These are phyloP conservation scores for Stratiomys singularior DNA, from an alignment of 2,888 invertebrate species.

Conservation along the genomic window DNA sequence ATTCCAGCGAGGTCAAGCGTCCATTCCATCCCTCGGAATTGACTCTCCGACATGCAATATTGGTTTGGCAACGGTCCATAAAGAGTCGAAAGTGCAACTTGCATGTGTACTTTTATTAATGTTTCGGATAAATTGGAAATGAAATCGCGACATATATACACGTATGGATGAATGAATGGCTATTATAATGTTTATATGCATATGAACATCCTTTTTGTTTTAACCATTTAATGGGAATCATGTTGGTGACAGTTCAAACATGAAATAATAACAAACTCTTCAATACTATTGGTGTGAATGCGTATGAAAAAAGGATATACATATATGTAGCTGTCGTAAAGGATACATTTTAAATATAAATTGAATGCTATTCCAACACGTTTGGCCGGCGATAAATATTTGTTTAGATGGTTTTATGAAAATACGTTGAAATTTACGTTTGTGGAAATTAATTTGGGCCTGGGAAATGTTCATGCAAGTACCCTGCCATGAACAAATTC, in stretches of 20 bases:
- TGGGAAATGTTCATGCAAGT: too few relatives aligned
- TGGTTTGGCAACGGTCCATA: conserved; percentile 43
- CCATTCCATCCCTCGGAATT: not conserved
- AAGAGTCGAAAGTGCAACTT: conserved; percentile 36
- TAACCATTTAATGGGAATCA: conserved; percentile 33
- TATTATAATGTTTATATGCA: not conserved
- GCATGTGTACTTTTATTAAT: conserved; percentile 45
- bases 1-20: not conserved
- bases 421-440: too few relatives aligned
- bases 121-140: conserved; percentile 46
- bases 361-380: conserved; percentile 9
- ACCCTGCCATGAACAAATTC: too few relatives aligned
- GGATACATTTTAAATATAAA: conserved; percentile 7
- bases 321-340: not conserved
- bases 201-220: not conserved
- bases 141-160: conserved; percentile 23
- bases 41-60: conserved; percentile 7
- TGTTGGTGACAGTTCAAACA: conserved; percentile 40
- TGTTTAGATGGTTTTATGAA: too few relatives aligned
- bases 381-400: not conserved
- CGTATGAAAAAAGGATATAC: not conserved
- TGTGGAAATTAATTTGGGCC: too few relatives aligned
- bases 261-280: conserved; percentile 19
- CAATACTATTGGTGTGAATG: not conserved
- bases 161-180: not conserved